Evolutionary conservation across 2,888 invertebrate genomes (phyloP).

Genomic region (Troides aeacus): DNA sequence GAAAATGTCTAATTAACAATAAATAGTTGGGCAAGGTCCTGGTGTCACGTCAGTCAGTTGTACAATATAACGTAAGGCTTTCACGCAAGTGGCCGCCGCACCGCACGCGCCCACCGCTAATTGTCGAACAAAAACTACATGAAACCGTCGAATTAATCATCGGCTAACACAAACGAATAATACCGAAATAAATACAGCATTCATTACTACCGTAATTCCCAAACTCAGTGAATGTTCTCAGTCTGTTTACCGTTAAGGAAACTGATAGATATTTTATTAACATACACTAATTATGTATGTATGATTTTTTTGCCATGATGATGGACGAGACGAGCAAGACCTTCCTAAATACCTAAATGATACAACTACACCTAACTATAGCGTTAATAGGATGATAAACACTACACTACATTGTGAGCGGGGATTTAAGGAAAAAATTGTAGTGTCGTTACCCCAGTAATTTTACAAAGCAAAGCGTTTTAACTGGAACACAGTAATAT

Average conservation of each 20-base stretch:
- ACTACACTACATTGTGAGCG: no score
- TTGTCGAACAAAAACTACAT: slow-evolving; percentile 74
- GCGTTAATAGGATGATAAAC: no score
- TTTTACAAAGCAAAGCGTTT: no score
- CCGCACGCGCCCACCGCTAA: slow-evolving; percentile 56
- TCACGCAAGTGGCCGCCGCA: slow-evolving; percentile 62
- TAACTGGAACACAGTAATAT: no score
- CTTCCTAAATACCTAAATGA: no score
- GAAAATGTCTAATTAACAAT: slow-evolving; percentile 62
- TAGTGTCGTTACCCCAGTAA: no score
- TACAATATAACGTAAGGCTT: slow-evolving; percentile 50
- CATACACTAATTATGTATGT: no score
- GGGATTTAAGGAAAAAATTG: no score
- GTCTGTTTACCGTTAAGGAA: neutral
- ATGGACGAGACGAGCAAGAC: no score
- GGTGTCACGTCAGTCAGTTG: slow-evolving; percentile 57
- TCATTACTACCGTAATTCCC: slow-evolving; percentile 16
- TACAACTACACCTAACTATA: no score
- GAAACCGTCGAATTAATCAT: slow-evolving; percentile 73
- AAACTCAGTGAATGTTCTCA: slow-evolving; percentile 8
- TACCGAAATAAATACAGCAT: slow-evolving; percentile 46
- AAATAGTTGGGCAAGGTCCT: slow-evolving; percentile 61
- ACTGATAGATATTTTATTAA: neutral
- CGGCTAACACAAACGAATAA: slow-evolving; percentile 55
- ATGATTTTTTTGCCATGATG: no score